A percentile compares a stretch with the other conserved stretches of the same genome.
phyloP scores from a whole-genome alignment of 2,113 vertebrate genomes.

The Cromileptes altivelis region DNA sequence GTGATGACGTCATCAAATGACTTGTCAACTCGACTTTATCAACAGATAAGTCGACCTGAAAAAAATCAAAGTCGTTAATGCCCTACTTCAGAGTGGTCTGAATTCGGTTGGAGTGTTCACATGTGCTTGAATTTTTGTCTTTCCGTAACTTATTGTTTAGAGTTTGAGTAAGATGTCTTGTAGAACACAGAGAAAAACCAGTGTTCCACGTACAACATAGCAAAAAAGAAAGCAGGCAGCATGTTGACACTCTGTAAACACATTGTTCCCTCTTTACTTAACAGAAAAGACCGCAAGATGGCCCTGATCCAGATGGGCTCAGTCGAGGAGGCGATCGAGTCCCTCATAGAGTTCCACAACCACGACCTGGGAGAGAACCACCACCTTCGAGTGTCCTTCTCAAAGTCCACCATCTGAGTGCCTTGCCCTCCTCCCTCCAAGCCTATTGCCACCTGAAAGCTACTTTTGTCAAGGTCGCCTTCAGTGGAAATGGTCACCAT shows the following conservation, averaged over 20 bases:
- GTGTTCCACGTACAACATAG: neutral
- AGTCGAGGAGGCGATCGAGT: constrained; percentile 96
- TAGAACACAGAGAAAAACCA: neutral
- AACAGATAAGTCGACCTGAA: too few relatives aligned
- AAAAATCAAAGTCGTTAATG: too few relatives aligned
- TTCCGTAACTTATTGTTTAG: neutral
- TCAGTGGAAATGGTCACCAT: constrained; percentile 50
- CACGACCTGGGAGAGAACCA: constrained; percentile 96
- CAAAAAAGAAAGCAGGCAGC: neutral
- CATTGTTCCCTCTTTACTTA: neutral
- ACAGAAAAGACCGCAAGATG: constrained; percentile 98
- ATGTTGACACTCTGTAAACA: neutral
- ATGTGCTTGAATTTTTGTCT: neutral
- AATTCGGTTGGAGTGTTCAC: too few relatives aligned
- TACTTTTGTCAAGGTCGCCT: constrained; percentile 32
- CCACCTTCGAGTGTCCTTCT: constrained; percentile 97
- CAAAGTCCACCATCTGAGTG: constrained; percentile 97
- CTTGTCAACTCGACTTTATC: too few relatives aligned
- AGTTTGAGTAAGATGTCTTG: neutral
- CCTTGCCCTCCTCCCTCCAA: constrained; percentile 62
- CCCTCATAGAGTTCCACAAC: constrained; percentile 96
- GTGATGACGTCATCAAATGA: too few relatives aligned
- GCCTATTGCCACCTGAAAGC: constrained; percentile 44
- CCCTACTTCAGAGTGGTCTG: too few relatives aligned
- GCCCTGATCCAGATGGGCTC: constrained; percentile 98